phyloP scores from a whole-genome alignment of 2,113 vertebrate genomes.

The Bubo bubo region DNA sequence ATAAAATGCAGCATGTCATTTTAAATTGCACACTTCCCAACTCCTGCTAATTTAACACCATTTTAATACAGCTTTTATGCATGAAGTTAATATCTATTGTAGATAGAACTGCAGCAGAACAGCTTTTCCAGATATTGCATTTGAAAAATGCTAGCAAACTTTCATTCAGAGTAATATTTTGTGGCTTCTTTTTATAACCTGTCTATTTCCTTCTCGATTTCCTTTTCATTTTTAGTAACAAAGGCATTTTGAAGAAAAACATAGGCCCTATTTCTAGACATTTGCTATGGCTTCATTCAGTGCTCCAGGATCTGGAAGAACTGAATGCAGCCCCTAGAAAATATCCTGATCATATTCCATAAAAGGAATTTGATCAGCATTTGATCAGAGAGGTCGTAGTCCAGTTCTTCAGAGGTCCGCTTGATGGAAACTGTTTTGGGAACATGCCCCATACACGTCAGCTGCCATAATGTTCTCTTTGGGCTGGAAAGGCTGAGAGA shows the following conservation, averaged over 20 bases:
- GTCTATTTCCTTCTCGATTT: neutral
- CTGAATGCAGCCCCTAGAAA: neutral
- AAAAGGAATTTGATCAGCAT: neutral
- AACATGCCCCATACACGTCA: neutral
- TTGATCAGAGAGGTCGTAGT: neutral
- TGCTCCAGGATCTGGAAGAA: neutral
- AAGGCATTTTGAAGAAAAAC: neutral
- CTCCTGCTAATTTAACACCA: neutral
- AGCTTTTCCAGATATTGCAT: neutral
- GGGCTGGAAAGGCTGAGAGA: neutral
- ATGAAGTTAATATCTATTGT: neutral
- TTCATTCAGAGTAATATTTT: neutral
- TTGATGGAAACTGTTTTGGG: neutral
- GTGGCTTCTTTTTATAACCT: neutral
- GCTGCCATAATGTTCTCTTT: neutral
- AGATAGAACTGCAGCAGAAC: neutral
- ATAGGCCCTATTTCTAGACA: neutral
- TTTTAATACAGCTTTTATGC: slow-evolving; percentile 18
- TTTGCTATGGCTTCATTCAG: neutral
- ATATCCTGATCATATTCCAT: neutral
- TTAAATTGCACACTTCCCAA: neutral
- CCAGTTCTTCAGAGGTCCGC: neutral
- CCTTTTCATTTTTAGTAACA: neutral
- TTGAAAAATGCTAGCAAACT: neutral
- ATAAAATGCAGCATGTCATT: neutral